Evolutionary conservation across 2,797 vertebrate genomes (phyloP), one percentile per base, ranked within the genome.

Genomic region (Cyprinodon diabolis): DNA sequence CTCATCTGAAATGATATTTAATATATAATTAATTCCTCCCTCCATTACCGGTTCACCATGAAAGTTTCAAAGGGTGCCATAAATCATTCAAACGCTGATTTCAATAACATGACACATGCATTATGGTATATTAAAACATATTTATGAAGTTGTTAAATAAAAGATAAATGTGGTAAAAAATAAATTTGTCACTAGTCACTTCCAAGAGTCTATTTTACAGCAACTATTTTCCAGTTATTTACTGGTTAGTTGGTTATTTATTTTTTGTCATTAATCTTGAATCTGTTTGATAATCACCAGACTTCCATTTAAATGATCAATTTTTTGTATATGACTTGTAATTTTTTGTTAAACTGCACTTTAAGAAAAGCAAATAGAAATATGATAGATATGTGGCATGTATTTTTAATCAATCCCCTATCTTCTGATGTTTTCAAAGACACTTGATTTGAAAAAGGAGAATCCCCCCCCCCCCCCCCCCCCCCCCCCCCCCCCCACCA

Each of bases 81-180:
- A 88, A 93, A 92, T 92, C 89, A 93, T 90, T 92, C 77, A 92
- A 56, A 55, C 67, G 62, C 81, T 91, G 86, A 92, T 93, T 92
- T 92, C 83, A 85, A 85, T 81, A 79, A 90, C 90, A 88, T 92
- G 88, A 86, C 88, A 91, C 82, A 76, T 88, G 77, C 85, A 87
- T 91, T 92, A 88, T 43, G 23, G 72, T 78, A 80, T 84, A 89
- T 84, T 80, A 80, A 83, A 91, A 91, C 84, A 82, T 86, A 85
- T 84, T 84, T 87, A 82, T 68, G 71, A 80, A 69, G 78, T 77
- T 89, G 92, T 89, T 88, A 73, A 48, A 81, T 54, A 30, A 82
- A 78, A 84, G 79, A 86, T 88, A 84, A 84, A 83, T 75, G 35
- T 65, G 75, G 57, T 79, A 67, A 69, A 14, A 58, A 80, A 65